Conservation (phyloP, 2,797 vertebrate species). For the Atherinosoma microstoma region DNA sequence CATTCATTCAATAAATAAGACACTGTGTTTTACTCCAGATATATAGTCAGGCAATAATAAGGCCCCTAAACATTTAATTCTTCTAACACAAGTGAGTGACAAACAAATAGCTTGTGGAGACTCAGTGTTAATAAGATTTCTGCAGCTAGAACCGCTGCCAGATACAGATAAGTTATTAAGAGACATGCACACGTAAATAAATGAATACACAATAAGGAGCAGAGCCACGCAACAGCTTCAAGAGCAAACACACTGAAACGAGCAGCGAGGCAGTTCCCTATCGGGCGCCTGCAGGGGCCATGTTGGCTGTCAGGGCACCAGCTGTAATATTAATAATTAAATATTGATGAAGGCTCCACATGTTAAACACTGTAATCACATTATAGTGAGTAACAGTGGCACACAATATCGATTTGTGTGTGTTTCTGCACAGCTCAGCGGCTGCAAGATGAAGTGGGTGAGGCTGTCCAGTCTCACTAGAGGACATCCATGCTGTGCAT, state of each 20-base stretch:
- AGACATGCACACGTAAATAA: constrained; percentile 23
- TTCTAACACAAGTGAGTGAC: constrained; percentile 45
- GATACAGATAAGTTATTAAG: constrained; percentile 13
- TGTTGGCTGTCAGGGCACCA: constrained; percentile 65
- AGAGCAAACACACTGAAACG: constrained; percentile 23
- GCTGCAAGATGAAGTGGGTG: constrained; percentile 27
- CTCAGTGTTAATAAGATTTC: constrained; percentile 38
- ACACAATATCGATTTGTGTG: constrained; percentile 78
- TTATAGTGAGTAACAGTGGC: constrained; percentile 78
- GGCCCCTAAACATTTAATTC: constrained; percentile 46
- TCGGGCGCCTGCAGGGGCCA: constrained; percentile 55
- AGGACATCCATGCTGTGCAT: constrained; percentile 28
- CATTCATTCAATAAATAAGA: constrained; percentile 49
- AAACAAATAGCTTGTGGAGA: constrained; percentile 47
- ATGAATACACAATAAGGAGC: constrained; percentile 2
- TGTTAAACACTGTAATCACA: constrained; percentile 86
- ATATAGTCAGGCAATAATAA: constrained; percentile 22
- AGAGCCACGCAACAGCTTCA: constrained; percentile 3
- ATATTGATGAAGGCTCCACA: constrained; percentile 86
- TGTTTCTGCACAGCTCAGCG: constrained; percentile 59
- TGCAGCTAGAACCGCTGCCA: constrained; percentile 16
- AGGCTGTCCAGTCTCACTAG: constrained; percentile 27
- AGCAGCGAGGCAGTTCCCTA: constrained; percentile 49
- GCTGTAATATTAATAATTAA: constrained; percentile 84
- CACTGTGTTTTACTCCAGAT: constrained; percentile 39